phyloP scores from a whole-genome alignment of 2,113 vertebrate genomes.

The Chrysemys picta region DNA sequence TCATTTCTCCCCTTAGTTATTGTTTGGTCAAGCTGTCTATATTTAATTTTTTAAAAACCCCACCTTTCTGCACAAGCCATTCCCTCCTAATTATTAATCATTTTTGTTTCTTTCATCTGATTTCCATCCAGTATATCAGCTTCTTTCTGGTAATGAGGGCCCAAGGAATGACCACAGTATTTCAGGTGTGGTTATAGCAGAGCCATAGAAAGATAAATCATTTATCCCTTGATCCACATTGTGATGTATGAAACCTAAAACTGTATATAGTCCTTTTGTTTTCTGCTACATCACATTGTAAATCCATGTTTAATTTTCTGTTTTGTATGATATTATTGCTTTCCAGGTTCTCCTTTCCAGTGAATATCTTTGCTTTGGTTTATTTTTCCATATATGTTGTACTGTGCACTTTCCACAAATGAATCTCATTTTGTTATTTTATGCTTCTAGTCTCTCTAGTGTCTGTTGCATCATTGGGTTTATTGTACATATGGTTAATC shows the following conservation, averaged over 20 bases:
- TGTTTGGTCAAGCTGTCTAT: neutral
- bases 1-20: neutral
- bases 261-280: neutral
- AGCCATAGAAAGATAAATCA: neutral
- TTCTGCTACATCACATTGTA: accelerated
- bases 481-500: conserved; percentile 47
- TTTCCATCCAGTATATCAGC: neutral
- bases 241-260: neutral
- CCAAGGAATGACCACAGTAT: neutral
- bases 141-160: neutral
- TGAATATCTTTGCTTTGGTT: neutral
- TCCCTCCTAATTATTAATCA: neutral
- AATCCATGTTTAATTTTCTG: neutral
- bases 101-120: neutral
- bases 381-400: neutral
- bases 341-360: neutral
- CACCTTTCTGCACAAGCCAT: neutral
- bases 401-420: neutral
- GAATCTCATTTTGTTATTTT: neutral
- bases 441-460: neutral
- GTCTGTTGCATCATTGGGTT: neutral
- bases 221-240: neutral
- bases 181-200: neutral
- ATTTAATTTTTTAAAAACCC: neutral
- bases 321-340: neutral